Evolutionary conservation across 2,113 vertebrate genomes (phyloP), one percentile per base, ranked within the genome.

Genomic region (Anoura caudifer): DNA sequence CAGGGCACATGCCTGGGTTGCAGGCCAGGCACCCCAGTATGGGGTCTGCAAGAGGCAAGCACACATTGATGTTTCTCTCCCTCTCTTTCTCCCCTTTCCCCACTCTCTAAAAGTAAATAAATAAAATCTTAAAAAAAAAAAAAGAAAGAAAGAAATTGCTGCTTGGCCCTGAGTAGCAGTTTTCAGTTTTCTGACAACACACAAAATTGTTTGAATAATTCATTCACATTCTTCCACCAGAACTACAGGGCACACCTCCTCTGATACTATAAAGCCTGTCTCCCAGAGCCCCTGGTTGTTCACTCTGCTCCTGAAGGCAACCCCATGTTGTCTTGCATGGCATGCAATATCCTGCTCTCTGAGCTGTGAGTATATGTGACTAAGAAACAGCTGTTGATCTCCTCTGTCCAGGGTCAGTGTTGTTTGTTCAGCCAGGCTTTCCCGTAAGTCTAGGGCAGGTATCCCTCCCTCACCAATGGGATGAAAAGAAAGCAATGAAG

Each of bases 341-440:
- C 0, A 0, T 20, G 4, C 16, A 2, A 8, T n/a, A 56, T 12
- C 24, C 36, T 45, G 3, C 8, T 12, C 10, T 24, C 33, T 28
- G 22, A 2, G 0, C 33, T 41, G 0, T 45, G 14, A 26, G 52
- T 12, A 17, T 36, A 2, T 1, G 0, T 8, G 3, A 45, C 15
- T 45, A 4, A 31, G 19, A 4, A 73, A 41, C 8, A 3, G 4
- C 47, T 20, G 7, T 14, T 38, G 43, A 8, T 17, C 24, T 83
- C 28, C 33, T 69, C 11, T 52, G n/a, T 65, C 31, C 14, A 24
- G 7, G 1, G 13, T 22, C 67, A 77, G 1, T n/a, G n/a, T 11
- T 56, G 0, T 69, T 28, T 63, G 36, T 36, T 52, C 24, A 69
- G 50, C 3, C 59, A 31, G 28, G 61, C 61, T 63, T 7, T 10